These are phyloP conservation scores for Drosophila formosana DNA, from an alignment of 2,888 invertebrate genomes.

Conservation along the genomic window DNA sequence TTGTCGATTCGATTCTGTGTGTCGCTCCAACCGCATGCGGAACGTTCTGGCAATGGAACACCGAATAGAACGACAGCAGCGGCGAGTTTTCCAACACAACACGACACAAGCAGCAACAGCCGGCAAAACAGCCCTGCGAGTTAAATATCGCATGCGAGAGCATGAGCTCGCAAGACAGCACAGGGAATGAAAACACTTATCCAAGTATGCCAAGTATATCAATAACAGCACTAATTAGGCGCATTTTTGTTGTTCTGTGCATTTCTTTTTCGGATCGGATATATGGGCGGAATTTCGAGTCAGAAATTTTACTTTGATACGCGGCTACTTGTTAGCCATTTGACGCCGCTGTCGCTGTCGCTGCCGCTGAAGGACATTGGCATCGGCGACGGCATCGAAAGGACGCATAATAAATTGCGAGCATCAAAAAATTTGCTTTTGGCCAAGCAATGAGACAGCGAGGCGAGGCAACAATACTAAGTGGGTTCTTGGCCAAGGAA, in stretches of 20 bases:
- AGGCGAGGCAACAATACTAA: background rate
- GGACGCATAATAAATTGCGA: constrained; percentile 73
- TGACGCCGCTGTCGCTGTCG: constrained; percentile 27
- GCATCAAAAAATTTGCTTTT: constrained; percentile 47
- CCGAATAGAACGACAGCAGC: constrained; percentile 18
- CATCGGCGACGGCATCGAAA: constrained; percentile 24
- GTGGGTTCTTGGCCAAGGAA: constrained; percentile 10
- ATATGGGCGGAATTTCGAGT: constrained; percentile 44
- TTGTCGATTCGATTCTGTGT: constrained; percentile 34
- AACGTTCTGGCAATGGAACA: constrained; percentile 56
- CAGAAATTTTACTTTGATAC: constrained; percentile 44
- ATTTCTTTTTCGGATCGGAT: constrained; percentile 30
- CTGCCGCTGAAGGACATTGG: constrained; percentile 7
- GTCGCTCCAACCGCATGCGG: constrained; percentile 34
- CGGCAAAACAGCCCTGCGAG: background rate
- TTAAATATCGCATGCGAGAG: constrained; percentile 52
- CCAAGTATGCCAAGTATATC: constrained; percentile 32
- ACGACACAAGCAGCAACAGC: constrained; percentile 27
- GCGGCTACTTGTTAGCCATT: constrained; percentile 60
- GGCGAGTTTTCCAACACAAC: constrained; percentile 28
- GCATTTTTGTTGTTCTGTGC: constrained; percentile 6
- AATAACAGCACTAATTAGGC: constrained; percentile 56
- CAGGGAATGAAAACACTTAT: constrained; percentile 1
- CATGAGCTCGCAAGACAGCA: background rate
- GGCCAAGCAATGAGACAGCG: constrained; percentile 32